Conservation (phyloP, 2,113 vertebrate species). For the Lophochroa leadbeateri region DNA sequence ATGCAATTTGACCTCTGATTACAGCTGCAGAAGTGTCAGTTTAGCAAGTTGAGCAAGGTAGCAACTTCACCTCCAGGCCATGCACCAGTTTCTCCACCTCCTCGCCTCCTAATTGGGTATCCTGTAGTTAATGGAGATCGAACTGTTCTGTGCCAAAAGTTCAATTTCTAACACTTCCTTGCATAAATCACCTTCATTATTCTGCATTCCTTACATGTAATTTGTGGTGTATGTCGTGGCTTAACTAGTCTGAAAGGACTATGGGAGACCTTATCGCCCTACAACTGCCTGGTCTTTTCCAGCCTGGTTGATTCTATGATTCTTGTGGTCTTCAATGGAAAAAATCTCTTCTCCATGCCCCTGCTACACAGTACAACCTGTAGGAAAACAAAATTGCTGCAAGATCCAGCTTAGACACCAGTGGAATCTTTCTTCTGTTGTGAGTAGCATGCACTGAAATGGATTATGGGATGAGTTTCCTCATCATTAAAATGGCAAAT, state of each 20-base stretch:
- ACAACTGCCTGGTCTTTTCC: not conserved
- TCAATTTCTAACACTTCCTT: not conserved
- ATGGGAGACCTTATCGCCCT: not conserved
- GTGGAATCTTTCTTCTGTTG: not conserved
- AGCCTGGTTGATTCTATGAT: not conserved
- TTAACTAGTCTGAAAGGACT: not conserved
- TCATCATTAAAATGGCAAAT: not conserved
- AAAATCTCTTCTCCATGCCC: not conserved
- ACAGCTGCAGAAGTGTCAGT: not conserved
- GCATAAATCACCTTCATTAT: not conserved
- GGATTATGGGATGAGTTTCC: not conserved
- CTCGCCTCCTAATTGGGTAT: not conserved
- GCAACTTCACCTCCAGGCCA: not conserved
- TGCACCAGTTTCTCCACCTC: not conserved
- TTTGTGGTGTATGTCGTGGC: not conserved
- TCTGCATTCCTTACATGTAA: not conserved
- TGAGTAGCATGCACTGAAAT: not conserved
- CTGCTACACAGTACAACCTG: not conserved
- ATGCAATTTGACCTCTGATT: not conserved
- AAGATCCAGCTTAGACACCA: not conserved
- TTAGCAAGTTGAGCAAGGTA: not conserved
- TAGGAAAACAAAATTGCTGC: accelerated
- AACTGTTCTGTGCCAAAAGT: not conserved
- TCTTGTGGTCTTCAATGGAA: not conserved
- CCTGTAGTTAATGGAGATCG: not conserved